Conservation (phyloP, 2,113 vertebrate genomes). For the Gulo gulo region DNA sequence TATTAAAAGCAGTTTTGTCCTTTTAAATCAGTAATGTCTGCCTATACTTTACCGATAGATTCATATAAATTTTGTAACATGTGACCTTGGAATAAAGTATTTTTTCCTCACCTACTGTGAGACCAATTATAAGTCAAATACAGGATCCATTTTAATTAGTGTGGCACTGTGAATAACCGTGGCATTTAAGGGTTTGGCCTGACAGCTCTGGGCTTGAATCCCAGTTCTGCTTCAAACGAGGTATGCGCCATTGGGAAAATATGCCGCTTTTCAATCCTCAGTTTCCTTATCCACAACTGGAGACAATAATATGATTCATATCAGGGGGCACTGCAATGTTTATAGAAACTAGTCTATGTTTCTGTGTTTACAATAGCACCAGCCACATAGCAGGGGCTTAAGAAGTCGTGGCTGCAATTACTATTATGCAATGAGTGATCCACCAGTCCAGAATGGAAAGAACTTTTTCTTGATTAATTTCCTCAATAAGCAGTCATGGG, state of each 20-base stretch:
- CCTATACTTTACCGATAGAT: not conserved
- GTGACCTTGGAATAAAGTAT: not conserved
- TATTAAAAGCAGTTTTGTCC: not conserved
- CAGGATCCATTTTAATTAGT: not conserved
- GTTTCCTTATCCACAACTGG: not conserved
- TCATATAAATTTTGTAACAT: conserved; percentile 41
- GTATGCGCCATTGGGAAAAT: not conserved
- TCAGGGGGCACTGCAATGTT: not conserved
- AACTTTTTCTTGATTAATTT: not conserved
- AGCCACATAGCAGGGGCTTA: not conserved
- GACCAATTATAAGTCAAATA: not conserved
- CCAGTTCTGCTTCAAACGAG: not conserved
- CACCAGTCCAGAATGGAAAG: not conserved
- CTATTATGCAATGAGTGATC: not conserved
- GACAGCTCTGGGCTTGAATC: not conserved
- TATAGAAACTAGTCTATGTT: not conserved
- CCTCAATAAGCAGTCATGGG: not conserved
- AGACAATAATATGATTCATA: not conserved
- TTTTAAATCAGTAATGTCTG: not conserved
- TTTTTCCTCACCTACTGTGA: not conserved
- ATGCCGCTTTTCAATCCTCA: not conserved
- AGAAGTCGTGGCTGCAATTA: not conserved
- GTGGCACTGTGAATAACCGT: not conserved
- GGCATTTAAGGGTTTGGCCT: not conserved
- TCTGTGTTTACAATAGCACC: not conserved